A percentile compares a stretch with the other conserved stretches of the same genome.
phyloP scores from a whole-genome alignment of 2,888 invertebrate species.

The Mythimna albipuncta region DNA sequence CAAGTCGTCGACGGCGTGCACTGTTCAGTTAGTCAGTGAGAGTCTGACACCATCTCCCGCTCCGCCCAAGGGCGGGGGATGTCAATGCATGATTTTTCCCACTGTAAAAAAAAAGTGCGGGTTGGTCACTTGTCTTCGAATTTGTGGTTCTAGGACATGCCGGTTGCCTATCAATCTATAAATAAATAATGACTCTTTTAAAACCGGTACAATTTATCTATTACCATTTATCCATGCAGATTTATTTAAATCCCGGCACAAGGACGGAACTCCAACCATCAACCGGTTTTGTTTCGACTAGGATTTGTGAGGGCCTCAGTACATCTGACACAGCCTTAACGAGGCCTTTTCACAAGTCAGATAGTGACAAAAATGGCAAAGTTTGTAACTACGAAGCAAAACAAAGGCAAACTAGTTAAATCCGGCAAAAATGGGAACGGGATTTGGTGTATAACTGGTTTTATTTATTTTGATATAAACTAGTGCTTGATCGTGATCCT shows the following conservation, averaged over 20 bases:
- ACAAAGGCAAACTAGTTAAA: not conserved
- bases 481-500: too few species aligned
- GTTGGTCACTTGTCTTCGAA: too few species aligned
- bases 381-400: constrained; percentile 3
- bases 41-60: too few species aligned
- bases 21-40: too few species aligned
- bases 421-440: not conserved
- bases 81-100: too few species aligned
- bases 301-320: constrained; percentile 26
- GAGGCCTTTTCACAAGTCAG: constrained; percentile 24
- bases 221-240: not conserved
- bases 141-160: too few species aligned
- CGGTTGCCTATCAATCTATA: too few species aligned
- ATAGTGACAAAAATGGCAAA: constrained; percentile 12
- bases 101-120: too few species aligned
- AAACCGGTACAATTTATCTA: not conserved
- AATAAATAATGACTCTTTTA: not conserved
- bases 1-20: too few species aligned
- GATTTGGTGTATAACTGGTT: not conserved
- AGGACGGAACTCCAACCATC: not conserved
- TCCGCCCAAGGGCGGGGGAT: too few species aligned
- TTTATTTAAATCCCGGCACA: not conserved
- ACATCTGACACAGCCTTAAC: constrained; percentile 30
- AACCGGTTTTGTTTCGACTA: constrained; percentile 21
- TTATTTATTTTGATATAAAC: too few species aligned